These are phyloP conservation scores for Drosophila rufa DNA, from an alignment of 1,140 invertebrate genomes.

Conservation along the genomic window DNA sequence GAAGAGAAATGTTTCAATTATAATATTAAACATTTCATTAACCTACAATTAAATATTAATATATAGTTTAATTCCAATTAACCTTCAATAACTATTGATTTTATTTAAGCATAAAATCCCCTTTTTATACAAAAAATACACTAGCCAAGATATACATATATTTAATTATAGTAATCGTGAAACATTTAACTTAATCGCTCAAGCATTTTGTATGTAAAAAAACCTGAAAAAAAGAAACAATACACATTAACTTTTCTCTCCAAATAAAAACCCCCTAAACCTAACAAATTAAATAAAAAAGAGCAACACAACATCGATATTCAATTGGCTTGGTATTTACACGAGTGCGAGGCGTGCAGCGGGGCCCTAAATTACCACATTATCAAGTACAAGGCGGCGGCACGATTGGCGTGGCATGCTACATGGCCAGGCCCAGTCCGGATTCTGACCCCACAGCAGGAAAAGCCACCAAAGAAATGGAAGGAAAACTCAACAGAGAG, in stretches of 20 bases:
- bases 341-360: conserved; percentile 54
- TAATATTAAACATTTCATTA: too few species aligned
- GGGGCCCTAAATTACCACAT: conserved; percentile 71
- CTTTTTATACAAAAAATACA: neutral
- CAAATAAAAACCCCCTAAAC: neutral
- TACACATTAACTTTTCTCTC: neutral
- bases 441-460: conserved; percentile 70
- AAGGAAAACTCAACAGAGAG: neutral
- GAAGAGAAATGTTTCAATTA: too few species aligned
- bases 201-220: neutral
- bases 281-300: conserved; percentile 2
- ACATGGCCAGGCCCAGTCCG: conserved; percentile 42
- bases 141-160: too few species aligned
- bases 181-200: neutral
- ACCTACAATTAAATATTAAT: neutral
- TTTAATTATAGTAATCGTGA: neutral
- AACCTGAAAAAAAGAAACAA: neutral
- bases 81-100: neutral
- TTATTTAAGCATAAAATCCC: neutral
- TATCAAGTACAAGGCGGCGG: conserved; percentile 70
- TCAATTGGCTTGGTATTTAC: conserved; percentile 28
- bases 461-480: conserved; percentile 32
- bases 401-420: conserved; percentile 44
- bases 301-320: conserved; percentile 20
- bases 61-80: neutral